Conservation (phyloP, 2,888 invertebrate species). For the Synergus laeviventris region DNA sequence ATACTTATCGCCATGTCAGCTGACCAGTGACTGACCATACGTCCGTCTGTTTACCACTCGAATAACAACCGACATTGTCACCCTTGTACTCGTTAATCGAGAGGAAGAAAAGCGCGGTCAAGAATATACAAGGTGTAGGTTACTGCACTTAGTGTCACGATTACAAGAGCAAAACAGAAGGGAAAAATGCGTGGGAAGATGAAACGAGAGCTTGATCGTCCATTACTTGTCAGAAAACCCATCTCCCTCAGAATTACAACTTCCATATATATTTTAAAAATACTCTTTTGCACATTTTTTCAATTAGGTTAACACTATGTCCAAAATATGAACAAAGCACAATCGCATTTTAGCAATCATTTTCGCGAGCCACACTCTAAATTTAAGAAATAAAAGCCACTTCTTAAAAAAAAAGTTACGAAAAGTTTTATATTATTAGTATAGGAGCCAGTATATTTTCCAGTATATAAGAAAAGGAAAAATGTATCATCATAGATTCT, state of each 20-base stretch:
- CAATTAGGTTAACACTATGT: too few relatives aligned
- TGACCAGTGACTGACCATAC: conserved; percentile 47
- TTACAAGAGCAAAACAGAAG: conserved; percentile 37
- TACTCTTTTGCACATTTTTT: not conserved
- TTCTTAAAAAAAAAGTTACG: too few relatives aligned
- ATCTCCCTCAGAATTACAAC: not conserved
- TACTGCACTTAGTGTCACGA: conserved; percentile 48
- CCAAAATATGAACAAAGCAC: too few relatives aligned
- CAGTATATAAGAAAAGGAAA: too few relatives aligned
- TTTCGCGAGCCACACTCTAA: too few relatives aligned
- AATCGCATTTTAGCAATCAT: too few relatives aligned
- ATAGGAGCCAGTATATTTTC: too few relatives aligned
- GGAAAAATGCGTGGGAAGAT: conserved; percentile 40
- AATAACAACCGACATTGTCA: conserved; percentile 56
- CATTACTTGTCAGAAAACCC: not conserved
- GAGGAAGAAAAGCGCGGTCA: conserved; percentile 60
- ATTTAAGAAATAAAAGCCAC: too few relatives aligned
- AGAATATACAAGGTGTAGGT: conserved; percentile 66
- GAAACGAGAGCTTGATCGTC: not conserved
- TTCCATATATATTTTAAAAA: not conserved
- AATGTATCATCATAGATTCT: too few relatives aligned
- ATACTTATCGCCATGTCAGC: conserved; percentile 58
- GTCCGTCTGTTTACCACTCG: conserved; percentile 15
- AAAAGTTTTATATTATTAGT: too few relatives aligned
- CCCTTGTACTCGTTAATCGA: conserved; percentile 56